A percentile compares a stretch with the other conserved stretches of the same genome.
Conservation (phyloP, 2,113 vertebrate species). For the Chamaetylas fuelleborni region DNA sequence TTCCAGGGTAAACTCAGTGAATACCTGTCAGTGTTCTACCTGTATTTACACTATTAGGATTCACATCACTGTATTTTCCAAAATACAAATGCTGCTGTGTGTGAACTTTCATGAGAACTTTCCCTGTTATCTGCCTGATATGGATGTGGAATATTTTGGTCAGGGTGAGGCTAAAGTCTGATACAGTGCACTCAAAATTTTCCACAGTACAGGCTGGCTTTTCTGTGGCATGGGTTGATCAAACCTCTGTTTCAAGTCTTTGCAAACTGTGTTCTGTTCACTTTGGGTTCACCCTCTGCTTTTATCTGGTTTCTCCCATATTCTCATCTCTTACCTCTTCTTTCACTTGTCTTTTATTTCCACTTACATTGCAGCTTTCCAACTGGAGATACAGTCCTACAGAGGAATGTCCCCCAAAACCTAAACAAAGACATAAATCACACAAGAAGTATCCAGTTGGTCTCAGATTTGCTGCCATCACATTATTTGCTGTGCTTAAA, state of each 20-base stretch:
- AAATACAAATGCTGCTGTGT: not conserved
- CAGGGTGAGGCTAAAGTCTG: not conserved
- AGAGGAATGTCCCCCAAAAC: not conserved
- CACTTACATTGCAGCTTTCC: not conserved
- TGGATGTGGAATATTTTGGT: not conserved
- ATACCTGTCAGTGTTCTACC: not conserved
- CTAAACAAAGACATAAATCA: not conserved
- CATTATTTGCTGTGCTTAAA: not conserved
- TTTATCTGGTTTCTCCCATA: not conserved
- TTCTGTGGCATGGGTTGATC: not conserved
- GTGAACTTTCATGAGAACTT: not conserved
- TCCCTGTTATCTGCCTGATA: not conserved
- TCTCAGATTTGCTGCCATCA: not conserved
- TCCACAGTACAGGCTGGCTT: not conserved
- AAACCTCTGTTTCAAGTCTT: not conserved
- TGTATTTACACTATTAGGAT: not conserved
- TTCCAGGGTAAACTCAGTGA: not conserved
- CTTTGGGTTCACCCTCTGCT: not conserved
- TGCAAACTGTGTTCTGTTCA: not conserved
- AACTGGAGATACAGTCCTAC: not conserved
- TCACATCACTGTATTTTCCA: not conserved
- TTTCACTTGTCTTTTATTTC: not conserved
- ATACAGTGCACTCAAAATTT: not conserved
- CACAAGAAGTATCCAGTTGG: not conserved
- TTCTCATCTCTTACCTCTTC: not conserved